Evolutionary conservation across 53 echinoderm and acorn worm species (phyloP), one percentile per base, ranked within the genome.

Genomic region (Stichopus horrens): DNA sequence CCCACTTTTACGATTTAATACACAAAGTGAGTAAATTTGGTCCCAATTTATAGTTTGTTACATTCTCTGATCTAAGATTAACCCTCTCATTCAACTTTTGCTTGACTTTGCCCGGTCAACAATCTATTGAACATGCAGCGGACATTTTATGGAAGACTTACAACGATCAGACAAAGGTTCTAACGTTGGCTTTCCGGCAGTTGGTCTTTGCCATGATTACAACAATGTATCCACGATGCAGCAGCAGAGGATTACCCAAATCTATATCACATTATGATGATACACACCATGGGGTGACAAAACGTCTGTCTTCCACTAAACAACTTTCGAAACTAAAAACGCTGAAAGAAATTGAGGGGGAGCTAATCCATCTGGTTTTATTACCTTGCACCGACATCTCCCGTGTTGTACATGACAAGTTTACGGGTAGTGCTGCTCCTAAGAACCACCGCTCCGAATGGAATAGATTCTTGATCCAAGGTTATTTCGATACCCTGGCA

Each of bases 401-500:
- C 99, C 4, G 95, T 96, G 92, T 98, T 96, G 89, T 91, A 92
- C 99, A 99, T 99, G 89, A 99, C 93, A 21, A 99, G 93, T 83
- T 95, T 95, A 51, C 99, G 94, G 23, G 96, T 94, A 74, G 95
- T 99, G 83, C 94, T 95, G 86, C 99, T 99, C 79, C 92, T 93
- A 53, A 94, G 94, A 52, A 94, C 94, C 37, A 99, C 99, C 7
- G 99, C 99, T 53, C 99, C 99, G 90, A 96, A 99, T 2, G 99
- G 99, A 14, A 96, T 99, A 52, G 99, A 99, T 82, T 99, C 99
- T 91, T 96, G 99, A 88, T 99, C 99, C 73, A 99, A 92, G 90
- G 86, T 96, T 88, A 99, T 99, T 79, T 99, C 99, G 16, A 99
- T 99, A 4, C 99, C 99, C 90, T 99, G 99, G 74, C 99, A 99